Evolutionary conservation across 2,888 invertebrate species (phyloP), one percentile per base, ranked within the genome.

Genomic region (Cataglyphis altisquamis): DNA sequence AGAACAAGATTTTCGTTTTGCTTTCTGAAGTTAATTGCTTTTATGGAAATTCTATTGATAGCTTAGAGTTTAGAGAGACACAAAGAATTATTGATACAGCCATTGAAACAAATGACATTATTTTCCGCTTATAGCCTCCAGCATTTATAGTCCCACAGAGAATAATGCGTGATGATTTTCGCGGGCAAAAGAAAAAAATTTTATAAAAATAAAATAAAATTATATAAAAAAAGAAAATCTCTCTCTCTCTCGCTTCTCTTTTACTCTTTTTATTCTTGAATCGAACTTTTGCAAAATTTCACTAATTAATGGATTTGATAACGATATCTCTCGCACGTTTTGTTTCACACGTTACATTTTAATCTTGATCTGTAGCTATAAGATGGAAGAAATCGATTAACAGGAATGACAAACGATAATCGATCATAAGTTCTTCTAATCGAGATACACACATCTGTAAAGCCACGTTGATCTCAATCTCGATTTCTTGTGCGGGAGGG

Each of bases 401-500:
- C 18, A 32, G 12, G 10, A 8, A 25, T 60, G 32, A 21, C 21
- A 12, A 60, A 25, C 18, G 32, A 66, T 25, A 66, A 10, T 57
- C 48, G n/a, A 39, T 57, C 32, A 21, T 15, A 18, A 5, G 3
- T 29, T 25, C 3, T 39, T 12, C 52, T 68, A 67, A 78, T 68
- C 78, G 29, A 55, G 32, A 41, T 52, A 78, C 25, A 78, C 62
- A 25, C 62, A 45, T 55, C 52, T 73, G 73, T 60, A 63, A 66
- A 52, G 64, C 66, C 66, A 73, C 12, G 52, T 52, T 45, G 86
- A 89, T 89, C 85, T 72, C 84, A 86, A 88, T 90, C 89, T 84
- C 60, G 39, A 48, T 90, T 52, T 52, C 86, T 86, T 29, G 29
- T 21, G 72, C 4, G 45, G 45, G 29, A 66, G 68, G 21, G 8